A percentile compares a stretch with the other conserved stretches of the same genome.
Evolutionary conservation across 2,113 vertebrate genomes (phyloP).

Genomic region (Anarrhichthys ocellatus): DNA sequence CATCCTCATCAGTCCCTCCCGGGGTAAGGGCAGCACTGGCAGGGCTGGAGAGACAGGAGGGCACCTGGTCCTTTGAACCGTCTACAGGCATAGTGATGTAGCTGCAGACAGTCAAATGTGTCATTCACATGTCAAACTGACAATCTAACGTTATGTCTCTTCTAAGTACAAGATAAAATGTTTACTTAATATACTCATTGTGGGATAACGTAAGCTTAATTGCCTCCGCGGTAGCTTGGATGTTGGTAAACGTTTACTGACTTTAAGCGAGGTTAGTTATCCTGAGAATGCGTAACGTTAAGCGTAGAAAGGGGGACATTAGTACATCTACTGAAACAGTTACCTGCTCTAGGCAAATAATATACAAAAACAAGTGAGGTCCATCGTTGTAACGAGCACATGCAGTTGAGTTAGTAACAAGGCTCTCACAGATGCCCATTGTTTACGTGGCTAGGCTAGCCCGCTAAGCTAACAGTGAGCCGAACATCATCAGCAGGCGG

Average conservation of each 20-base stretch:
- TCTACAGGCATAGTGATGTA: constrained; percentile 80
- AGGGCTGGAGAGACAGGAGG: constrained; percentile 69
- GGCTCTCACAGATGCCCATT: constrained; percentile 36
- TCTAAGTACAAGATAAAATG: background rate
- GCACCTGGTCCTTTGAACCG: constrained; percentile 72
- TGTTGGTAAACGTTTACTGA: background rate
- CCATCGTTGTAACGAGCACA: rapidly evolving
- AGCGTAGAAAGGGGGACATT: background rate
- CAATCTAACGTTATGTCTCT: background rate
- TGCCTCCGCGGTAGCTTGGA: too few relatives aligned
- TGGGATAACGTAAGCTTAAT: background rate
- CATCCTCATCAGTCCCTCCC: constrained; percentile 78
- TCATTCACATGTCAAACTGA: constrained; percentile 8
- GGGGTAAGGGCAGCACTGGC: constrained; percentile 75
- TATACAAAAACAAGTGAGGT: background rate
- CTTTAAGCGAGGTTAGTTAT: background rate
- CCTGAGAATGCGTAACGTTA: too few relatives aligned
- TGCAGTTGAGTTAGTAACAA: background rate
- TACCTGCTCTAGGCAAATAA: background rate
- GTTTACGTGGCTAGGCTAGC: constrained; percentile 73
- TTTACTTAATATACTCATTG: too few relatives aligned
- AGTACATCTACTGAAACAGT: background rate
- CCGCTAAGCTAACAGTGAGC: constrained; percentile 63
- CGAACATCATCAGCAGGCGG: background rate
- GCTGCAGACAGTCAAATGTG: constrained; percentile 52